A percentile compares a stretch with the other conserved stretches of the same genome.
Evolutionary conservation across 2,797 vertebrate species (phyloP).

Genomic region (Acrossocheilus wenchowensis): DNA sequence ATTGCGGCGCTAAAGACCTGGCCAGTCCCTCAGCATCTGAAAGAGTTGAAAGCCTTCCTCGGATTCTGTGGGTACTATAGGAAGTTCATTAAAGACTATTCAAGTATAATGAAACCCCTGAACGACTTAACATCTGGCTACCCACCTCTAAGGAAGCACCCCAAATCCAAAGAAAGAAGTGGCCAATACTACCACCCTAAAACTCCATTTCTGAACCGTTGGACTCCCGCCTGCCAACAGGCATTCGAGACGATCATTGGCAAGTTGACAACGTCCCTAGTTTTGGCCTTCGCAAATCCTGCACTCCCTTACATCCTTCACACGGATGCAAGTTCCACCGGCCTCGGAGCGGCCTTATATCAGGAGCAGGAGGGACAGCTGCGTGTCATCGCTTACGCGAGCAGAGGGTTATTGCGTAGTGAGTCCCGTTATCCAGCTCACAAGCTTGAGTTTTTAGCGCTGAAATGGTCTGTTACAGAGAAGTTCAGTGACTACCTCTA

Average conservation of each 20-base stretch:
- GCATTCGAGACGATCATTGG: background rate
- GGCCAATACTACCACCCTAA: background rate
- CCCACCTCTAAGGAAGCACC: background rate
- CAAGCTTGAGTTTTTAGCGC: background rate
- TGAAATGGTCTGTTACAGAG: background rate
- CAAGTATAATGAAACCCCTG: background rate
- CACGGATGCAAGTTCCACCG: conserved; percentile 6
- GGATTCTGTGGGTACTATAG: background rate
- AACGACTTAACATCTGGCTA: background rate
- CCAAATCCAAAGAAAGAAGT: background rate
- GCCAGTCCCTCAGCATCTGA: conserved; percentile 19
- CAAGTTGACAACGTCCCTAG: background rate
- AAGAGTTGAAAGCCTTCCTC: background rate
- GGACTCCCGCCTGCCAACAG: background rate
- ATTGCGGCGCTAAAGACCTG: background rate
- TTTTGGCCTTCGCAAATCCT: conserved; percentile 1
- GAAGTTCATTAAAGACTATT: conserved; percentile 12
- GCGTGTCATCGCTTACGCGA: conserved; percentile 17
- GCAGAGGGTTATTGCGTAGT: conserved; percentile 22
- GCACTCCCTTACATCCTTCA: background rate
- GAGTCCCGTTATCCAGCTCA: background rate
- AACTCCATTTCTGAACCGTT: background rate
- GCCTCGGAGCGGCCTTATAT: background rate
- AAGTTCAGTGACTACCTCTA: conserved; percentile 9
- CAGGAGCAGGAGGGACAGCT: conserved; percentile 1